Evolutionary conservation across 2,113 vertebrate species (phyloP), one percentile per base, ranked within the genome.

Genomic region (Callaeas wilsoni): DNA sequence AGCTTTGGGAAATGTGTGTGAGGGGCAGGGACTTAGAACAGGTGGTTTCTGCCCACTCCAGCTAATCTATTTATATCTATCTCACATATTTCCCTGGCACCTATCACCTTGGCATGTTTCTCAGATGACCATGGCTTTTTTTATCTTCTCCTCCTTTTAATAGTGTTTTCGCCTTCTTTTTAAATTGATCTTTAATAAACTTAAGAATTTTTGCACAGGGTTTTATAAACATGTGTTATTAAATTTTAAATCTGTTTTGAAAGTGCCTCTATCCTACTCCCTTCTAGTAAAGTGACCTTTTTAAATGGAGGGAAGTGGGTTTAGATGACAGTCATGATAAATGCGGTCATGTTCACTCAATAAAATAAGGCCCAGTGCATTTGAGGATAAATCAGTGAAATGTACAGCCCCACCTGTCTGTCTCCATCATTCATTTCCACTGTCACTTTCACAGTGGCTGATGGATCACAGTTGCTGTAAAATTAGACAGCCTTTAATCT

Each of bases 401-500:
- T 99, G 99, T 99, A 99, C 98, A 99, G 98, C 99, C 99, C 99
- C 99, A 99, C 99, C 99, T 99, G 99, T 99, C 99, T 99, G 99
- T 99, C 99, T 99, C 99, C 98, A 99, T 99, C 99, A 99, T 98
- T 99, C 99, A 99, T 99, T 99, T 98, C 99, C 98, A 99, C 99
- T 99, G 99, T 99, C 99, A 99, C 98, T 99, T 98, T 99, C 98
- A 98, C 98, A 98, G 98, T 98, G 98, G 98, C 99, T 99, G 99
- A 99, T 99, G 99, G 99, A 99, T 99, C 99, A 98, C 99, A 99
- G 98, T 99, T 99, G 98, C 99, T 99, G 99, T 99, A 99, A 99
- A 99, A 99, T 99, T 99, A 99, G 99, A 99, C 99, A 99, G 99
- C 99, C 98, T 99, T 99, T 99, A 99, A 99, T 99, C 99, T 99